These are phyloP conservation scores for Sardina pilchardus DNA, from an alignment of 2,113 vertebrate genomes.

Conservation along the genomic window DNA sequence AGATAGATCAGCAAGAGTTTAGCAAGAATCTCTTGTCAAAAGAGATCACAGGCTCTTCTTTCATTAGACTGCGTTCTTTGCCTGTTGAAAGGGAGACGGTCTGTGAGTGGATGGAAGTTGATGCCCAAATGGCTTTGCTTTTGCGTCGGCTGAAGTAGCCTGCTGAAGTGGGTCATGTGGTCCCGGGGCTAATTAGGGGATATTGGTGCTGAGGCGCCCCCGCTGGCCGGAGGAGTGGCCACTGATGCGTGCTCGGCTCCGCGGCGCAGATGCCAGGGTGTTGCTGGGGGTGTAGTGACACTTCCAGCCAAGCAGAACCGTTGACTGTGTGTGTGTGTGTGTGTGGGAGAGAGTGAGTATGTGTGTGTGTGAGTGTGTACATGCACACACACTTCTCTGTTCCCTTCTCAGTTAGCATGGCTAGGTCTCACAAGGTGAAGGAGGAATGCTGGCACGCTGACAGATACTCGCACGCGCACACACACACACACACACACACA, in stretches of 20 bases:
- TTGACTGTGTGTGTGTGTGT: neutral
- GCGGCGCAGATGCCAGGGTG: constrained; percentile 12
- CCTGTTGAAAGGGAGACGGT: too few relatives aligned
- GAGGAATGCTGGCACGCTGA: constrained; percentile 53
- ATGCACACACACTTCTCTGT: constrained; percentile 35
- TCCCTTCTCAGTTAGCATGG: constrained; percentile 47
- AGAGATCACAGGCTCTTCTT: neutral
- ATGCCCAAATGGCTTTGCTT: too few relatives aligned
- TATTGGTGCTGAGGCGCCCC: neutral
- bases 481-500: neutral
- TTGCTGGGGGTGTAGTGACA: constrained; percentile 26
- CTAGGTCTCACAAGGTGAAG: constrained; percentile 51
- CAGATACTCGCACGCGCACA: neutral
- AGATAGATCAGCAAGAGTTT: too few relatives aligned
- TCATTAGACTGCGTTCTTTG: neutral
- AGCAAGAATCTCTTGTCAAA: too few relatives aligned
- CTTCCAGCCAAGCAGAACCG: constrained; percentile 15
- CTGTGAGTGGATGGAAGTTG: too few relatives aligned
- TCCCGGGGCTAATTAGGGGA: neutral
- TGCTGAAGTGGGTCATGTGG: neutral
- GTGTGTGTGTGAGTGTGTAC: neutral
- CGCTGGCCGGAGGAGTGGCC: neutral
- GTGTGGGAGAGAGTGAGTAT: neutral
- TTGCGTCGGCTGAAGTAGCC: neutral
- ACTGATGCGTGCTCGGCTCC: neutral